Evolutionary conservation across 1,140 invertebrate genomes (phyloP).

Genomic region (Apis cerana): DNA sequence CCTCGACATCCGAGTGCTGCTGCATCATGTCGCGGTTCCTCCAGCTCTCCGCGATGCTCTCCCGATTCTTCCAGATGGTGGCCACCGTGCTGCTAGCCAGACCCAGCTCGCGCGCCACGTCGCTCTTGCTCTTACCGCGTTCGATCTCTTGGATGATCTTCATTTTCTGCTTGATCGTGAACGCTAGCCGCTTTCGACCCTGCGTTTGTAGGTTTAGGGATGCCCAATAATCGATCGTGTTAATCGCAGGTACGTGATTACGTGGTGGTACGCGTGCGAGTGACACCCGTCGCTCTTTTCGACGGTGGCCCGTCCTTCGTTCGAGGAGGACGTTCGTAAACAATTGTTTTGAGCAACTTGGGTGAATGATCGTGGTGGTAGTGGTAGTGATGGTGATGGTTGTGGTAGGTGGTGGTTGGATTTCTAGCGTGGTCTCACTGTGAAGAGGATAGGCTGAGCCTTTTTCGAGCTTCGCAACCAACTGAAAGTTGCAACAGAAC

Average conservation of each 20-base stretch:
- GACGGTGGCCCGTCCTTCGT: slow-evolving; percentile 17
- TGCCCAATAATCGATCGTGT: slow-evolving; percentile 70
- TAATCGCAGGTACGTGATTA: slow-evolving; percentile 52
- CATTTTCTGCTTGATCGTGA: slow-evolving; percentile 85
- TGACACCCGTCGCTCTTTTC: slow-evolving; percentile 33
- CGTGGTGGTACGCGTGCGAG: slow-evolving; percentile 40
- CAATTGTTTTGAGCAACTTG: slow-evolving; percentile 40
- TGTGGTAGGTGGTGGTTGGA: slow-evolving; percentile 39
- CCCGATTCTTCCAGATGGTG: slow-evolving; percentile 84
- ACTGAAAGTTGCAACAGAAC: slow-evolving; percentile 43
- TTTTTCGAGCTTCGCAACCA: slow-evolving; percentile 44
- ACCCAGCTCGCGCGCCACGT: slow-evolving; percentile 83
- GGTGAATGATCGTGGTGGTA: slow-evolving; percentile 23
- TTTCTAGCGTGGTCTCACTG: slow-evolving; percentile 42
- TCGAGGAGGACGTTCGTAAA: slow-evolving; percentile 29
- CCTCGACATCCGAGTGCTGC: slow-evolving; percentile 51
- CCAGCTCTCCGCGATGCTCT: slow-evolving; percentile 81
- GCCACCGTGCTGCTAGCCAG: slow-evolving; percentile 83
- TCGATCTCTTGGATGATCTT: slow-evolving; percentile 84
- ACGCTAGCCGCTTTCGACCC: slow-evolving; percentile 84
- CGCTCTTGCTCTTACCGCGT: slow-evolving; percentile 83
- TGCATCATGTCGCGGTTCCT: slow-evolving; percentile 79
- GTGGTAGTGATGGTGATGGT: slow-evolving; percentile 15
- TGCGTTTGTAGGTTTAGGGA: slow-evolving; percentile 74
- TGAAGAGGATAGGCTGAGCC: slow-evolving; percentile 43